Evolutionary conservation across 2,888 invertebrate genomes (phyloP), one percentile per base, ranked within the genome.

Genomic region (Pomacea canaliculata): DNA sequence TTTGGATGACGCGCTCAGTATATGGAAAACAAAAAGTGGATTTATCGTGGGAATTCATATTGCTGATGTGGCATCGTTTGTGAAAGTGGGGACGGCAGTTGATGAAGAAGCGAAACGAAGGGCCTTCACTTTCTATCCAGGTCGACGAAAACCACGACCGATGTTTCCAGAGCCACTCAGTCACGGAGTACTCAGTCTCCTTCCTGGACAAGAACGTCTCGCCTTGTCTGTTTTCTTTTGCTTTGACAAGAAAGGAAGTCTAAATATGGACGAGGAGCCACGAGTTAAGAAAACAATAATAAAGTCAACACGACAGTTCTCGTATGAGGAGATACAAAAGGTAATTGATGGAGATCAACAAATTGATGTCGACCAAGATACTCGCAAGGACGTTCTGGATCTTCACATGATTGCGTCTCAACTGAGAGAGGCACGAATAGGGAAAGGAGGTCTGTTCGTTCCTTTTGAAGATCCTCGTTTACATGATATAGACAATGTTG

Each of bases 91-190:
- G 49, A 77, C 78, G 62, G 79, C 78, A 8, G 37, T 83, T 46
- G 86, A 86, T 69, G 51, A 63, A 23, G 85, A 84, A 70, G 86
- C 85, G 12, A 63, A 73, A 19, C 63, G 68, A 37, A 78, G 86
- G 67, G 80, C 79, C n/a, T 79, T 77, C 13, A 83, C 82, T 10
- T 81, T 79, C 73, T 85, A 84, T 67, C 71, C 75, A 8, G 77
- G 77, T 27, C 63, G 79, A 23, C 69, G 75, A 63, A 76, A 68
- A 7, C 78, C 81, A 10, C 65, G 80, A 46, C 72, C 83, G 62
- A 86, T 86, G 85, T 73, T 86, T 37, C 85, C 86, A n/a, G 82
- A 84, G 69, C 81, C 81, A 59, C 73, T 86, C 7, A 81, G 83
- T 76, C 78, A 79, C 16, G 79, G 81, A 48, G 27, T 78, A 13